Percentiles rank a stretch among this genome's conserved stretches.
phyloP scores from a whole-genome alignment of 2,113 vertebrate genomes.

The Laticauda laticaudata region DNA sequence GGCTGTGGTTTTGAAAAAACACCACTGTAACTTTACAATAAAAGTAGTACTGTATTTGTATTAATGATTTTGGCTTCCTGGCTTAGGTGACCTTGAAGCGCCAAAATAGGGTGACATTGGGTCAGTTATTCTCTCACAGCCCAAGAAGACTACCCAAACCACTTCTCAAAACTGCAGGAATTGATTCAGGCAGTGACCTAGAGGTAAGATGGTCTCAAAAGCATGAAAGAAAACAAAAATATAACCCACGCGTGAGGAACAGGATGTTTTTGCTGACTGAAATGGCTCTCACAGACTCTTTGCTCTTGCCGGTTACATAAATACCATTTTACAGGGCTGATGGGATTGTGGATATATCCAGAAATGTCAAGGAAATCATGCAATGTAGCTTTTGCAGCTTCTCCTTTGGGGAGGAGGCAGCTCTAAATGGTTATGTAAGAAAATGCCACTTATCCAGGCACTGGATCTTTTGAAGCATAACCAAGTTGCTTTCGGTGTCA shows the following conservation, averaged over 20 bases:
- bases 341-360: constrained; percentile 36
- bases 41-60: background rate
- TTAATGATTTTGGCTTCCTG: background rate
- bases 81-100: background rate
- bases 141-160: background rate
- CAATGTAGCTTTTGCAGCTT: constrained; percentile 28
- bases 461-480: background rate
- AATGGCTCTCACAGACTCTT: constrained; percentile 12
- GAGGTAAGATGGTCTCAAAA: background rate
- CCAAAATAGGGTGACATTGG: background rate
- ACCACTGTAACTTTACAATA: background rate
- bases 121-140: background rate
- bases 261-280: background rate
- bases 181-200: background rate
- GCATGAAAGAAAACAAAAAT: background rate
- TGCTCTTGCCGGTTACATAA: constrained; percentile 30
- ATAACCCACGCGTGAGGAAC: background rate
- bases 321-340: constrained; percentile 29
- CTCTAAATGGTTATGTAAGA: constrained; percentile 6
- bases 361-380: constrained; percentile 41
- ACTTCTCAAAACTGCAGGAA: background rate
- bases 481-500: background rate
- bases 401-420: constrained; percentile 40
- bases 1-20: background rate
- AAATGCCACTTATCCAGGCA: background rate